phyloP scores from a whole-genome alignment of 2,888 invertebrate species.

The Ennomos fuscantarius region DNA sequence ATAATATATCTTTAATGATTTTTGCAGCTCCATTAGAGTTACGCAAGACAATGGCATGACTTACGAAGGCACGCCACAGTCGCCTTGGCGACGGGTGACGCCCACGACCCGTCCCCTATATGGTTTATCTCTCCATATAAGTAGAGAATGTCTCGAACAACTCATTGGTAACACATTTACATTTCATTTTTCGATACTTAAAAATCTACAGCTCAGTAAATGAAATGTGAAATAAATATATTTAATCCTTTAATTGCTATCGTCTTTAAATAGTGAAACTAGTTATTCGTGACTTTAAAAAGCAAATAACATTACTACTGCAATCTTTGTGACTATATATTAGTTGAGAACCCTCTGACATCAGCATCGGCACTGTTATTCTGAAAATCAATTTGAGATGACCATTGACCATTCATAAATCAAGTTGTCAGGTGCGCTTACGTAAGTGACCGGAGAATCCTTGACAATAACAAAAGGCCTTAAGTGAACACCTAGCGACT shows the following conservation, averaged over 20 bases:
- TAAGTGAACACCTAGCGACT: constrained; percentile 52
- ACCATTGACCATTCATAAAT: constrained; percentile 28
- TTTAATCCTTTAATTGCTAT: too few relatives aligned
- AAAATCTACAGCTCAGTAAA: constrained; percentile 52
- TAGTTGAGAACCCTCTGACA: constrained; percentile 22
- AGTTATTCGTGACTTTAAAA: too few relatives aligned
- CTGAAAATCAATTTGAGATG: constrained; percentile 22
- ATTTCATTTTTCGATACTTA: constrained; percentile 65
- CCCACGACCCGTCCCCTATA: constrained; percentile 69
- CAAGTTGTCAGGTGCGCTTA: constrained; percentile 40
- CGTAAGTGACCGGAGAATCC: constrained; percentile 52
- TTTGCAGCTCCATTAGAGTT: constrained; percentile 58
- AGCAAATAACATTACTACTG: too few relatives aligned
- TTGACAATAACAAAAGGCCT: constrained; percentile 56
- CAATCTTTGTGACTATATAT: too few relatives aligned
- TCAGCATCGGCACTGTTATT: constrained; percentile 27
- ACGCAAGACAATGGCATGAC: constrained; percentile 73
- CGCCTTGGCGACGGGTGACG: constrained; percentile 66
- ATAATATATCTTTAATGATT: constrained; percentile 67
- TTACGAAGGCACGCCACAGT: constrained; percentile 56
- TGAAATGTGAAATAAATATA: constrained; percentile 48
- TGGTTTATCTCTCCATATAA: constrained; percentile 74
- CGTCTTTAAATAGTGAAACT: too few relatives aligned
- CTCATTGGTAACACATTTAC: constrained; percentile 56
- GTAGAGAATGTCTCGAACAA: constrained; percentile 67